Base-by-base conservation (phyloP, 2,888 invertebrate genomes). In the Lacanobia oleracea region DNA sequence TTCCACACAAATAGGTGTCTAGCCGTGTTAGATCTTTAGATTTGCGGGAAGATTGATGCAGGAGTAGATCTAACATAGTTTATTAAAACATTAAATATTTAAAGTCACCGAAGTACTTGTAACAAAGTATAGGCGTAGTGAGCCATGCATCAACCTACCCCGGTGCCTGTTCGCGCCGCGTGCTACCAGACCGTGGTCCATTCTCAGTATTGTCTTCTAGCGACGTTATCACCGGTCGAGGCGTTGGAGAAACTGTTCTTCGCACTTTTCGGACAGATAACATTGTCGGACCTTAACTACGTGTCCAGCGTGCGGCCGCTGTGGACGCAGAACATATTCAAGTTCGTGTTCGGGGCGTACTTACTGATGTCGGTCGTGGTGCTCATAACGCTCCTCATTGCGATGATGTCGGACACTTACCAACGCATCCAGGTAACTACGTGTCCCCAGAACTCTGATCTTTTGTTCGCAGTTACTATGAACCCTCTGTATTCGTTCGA, bases 371-470 rank as follows among this genome's bases (percentile, higher is more conserved):
- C 99, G 88, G 98, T 99, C 93, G 98, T 99, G 96, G 99, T 99
- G 93, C 97, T 99, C 91, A 99, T 99, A 96, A 99, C 99, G 96
- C 98, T 99, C 94, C 98, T 99, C 94, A 99, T 99, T 97, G 99
- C 99, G 97, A 99, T 99, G 99, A 99, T 99, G 99, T 99, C 99
- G 96, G 99, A 99, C 97, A 99, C 99, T 90, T 99, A 99, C 96
- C 99, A 99, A 96, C 97, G 99, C 92, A 99, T 99, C 92, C 98
- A 99, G 97, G 99, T 99, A 97, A 97, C 96, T 97, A 94, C 94
- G 92, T 90, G 91, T 88, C 88, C 87, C 88, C 88, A 89, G 85
- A 89, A 85, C 83, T 88, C 82, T 85, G 75, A 87, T 88, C 93
- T 93, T 96, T 94, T 97, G 96, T 96, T 97, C 97, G 93, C 98